Conservation (phyloP, 2,888 invertebrate species). For the Gryllus longicercus region DNA sequence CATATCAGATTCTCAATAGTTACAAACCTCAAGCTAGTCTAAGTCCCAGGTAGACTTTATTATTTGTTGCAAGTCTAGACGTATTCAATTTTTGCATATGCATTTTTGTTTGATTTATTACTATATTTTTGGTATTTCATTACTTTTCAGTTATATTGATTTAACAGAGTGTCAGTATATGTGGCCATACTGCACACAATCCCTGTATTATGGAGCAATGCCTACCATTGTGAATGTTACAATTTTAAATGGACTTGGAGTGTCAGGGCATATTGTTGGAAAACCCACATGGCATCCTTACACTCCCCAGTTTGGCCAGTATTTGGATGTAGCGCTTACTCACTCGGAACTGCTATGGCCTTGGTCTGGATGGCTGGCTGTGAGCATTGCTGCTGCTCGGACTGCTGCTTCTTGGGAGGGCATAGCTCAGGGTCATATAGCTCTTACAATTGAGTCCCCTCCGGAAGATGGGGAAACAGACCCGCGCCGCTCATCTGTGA, state of each 20-base stretch:
- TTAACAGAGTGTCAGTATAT: slow-evolving; percentile 93
- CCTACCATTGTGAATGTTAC: slow-evolving; percentile 91
- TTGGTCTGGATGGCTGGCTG: slow-evolving; percentile 93
- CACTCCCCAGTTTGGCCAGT: slow-evolving; percentile 70
- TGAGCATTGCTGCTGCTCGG: slow-evolving; percentile 66
- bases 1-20: slow-evolving; percentile 66
- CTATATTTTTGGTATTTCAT: neutral
- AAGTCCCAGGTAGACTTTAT: slow-evolving; percentile 45
- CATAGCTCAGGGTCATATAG: slow-evolving; percentile 75
- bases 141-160: slow-evolving; percentile 78
- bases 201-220: slow-evolving; percentile 80
- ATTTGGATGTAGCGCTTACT: slow-evolving; percentile 68
- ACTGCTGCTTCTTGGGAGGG: slow-evolving; percentile 70
- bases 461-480: slow-evolving; percentile 56
- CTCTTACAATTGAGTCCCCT: slow-evolving; percentile 78
- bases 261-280: slow-evolving; percentile 72
- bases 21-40: slow-evolving; percentile 63
- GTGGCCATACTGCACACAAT: slow-evolving; percentile 98
- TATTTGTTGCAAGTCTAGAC: neutral
- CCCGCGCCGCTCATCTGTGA: slow-evolving; percentile 56
- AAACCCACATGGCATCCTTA: slow-evolving; percentile 87
- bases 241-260: slow-evolving; percentile 88
- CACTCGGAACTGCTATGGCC: slow-evolving; percentile 87
- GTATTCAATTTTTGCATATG: neutral
- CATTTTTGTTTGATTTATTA: neutral